Percentiles rank a stretch among this genome's conserved stretches.
Evolutionary conservation across 2,888 invertebrate species (phyloP).

Genomic region (Desoria tigrina): DNA sequence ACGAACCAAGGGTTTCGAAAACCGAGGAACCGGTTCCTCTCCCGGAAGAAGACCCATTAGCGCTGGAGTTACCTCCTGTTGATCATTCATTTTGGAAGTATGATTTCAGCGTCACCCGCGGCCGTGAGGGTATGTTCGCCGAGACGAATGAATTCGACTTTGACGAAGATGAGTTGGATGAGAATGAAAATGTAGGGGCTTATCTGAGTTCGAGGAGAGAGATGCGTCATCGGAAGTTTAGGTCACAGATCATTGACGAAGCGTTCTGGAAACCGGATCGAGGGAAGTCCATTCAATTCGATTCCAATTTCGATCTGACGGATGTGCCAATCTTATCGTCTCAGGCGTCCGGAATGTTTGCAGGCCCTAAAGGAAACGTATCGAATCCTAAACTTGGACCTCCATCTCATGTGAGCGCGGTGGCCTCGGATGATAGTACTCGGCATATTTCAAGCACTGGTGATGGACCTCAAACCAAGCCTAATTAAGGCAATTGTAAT

Average conservation of each 20-base stretch:
- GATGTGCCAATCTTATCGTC: background rate
- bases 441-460: too few species aligned
- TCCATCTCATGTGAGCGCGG: too few species aligned
- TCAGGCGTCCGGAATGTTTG: too few species aligned
- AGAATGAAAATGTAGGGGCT: background rate
- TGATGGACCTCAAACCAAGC: too few species aligned
- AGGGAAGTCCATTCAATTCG: background rate
- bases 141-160: background rate
- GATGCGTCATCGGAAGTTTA: background rate
- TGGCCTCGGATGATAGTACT: too few species aligned
- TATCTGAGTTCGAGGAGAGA: conserved; percentile 10
- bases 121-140: background rate
- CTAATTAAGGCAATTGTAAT: too few species aligned
- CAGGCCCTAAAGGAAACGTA: too few species aligned
- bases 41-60: conserved; percentile 9
- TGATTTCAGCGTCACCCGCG: conserved; percentile 14
- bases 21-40: background rate
- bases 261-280: conserved; percentile 3
- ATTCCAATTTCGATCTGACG: background rate
- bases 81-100: conserved; percentile 14
- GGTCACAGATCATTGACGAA: conserved; percentile 1
- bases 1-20: background rate
- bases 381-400: too few species aligned
- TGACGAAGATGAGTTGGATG: background rate
- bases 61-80: conserved; percentile 5